Percentiles rank a stretch among this genome's conserved stretches.
Conservation (phyloP, 1,140 invertebrate species). For the Bombus superbus region DNA sequence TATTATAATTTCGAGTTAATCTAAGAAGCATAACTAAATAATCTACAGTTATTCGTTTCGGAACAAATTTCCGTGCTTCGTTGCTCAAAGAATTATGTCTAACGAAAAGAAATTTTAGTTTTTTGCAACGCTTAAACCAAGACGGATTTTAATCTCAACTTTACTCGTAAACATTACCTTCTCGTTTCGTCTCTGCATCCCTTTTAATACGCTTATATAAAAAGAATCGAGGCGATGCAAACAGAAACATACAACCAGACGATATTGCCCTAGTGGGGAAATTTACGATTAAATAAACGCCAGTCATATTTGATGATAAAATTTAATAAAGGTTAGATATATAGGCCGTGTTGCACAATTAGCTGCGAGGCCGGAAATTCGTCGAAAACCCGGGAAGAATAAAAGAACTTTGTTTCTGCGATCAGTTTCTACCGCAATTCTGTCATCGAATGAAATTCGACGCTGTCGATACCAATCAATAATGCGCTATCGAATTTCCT, state of each 20-base stretch:
- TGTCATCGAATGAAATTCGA: not conserved
- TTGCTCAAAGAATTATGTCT: not conserved
- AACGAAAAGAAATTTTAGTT: too few species aligned
- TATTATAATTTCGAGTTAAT: too few species aligned
- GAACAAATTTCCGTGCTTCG: not conserved
- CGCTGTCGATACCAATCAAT: not conserved
- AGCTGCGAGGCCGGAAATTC: not conserved
- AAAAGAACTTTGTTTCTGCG: not conserved
- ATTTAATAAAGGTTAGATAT: slow-evolving; percentile 35
- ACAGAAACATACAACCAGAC: not conserved
- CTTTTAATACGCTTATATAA: not conserved
- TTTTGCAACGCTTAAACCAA: not conserved
- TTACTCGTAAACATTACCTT: not conserved
- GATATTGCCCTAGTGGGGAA: slow-evolving; percentile 11
- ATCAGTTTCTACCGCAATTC: not conserved
- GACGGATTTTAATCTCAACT: slow-evolving; percentile 1
- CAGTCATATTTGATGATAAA: slow-evolving; percentile 4
- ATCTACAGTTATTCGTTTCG: too few species aligned
- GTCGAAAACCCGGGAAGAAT: not conserved
- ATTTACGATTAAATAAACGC: slow-evolving; percentile 34
- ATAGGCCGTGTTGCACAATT: too few species aligned
- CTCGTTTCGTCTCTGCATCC: not conserved
- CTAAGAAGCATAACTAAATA: too few species aligned
- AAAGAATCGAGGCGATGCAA: too few species aligned
- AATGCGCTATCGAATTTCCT: not conserved